A percentile compares a stretch with the other conserved stretches of the same genome.
Conservation (phyloP, 2,113 vertebrate species). For the Antennarius striatus region DNA sequence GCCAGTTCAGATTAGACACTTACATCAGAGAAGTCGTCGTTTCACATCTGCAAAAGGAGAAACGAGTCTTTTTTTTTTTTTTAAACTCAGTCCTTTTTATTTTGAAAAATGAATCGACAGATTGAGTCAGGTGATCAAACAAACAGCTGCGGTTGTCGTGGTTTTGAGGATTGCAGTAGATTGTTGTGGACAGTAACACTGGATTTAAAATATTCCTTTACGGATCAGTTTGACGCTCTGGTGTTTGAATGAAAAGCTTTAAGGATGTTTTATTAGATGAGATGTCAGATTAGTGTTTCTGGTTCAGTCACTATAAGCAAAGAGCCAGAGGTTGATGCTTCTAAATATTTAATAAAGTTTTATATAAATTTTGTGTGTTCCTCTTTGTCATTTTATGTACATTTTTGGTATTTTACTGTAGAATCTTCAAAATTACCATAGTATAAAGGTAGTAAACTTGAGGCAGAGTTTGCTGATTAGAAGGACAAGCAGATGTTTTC, state of each 20-base stretch:
- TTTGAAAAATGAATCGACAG: background rate
- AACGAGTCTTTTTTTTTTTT: too few relatives aligned
- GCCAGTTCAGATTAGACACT: too few relatives aligned
- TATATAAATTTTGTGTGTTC: constrained; percentile 24
- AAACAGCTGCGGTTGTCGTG: background rate
- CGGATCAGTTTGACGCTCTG: background rate
- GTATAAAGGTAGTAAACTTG: too few relatives aligned
- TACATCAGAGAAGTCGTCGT: too few relatives aligned
- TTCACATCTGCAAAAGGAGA: too few relatives aligned
- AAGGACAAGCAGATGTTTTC: too few relatives aligned
- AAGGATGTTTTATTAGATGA: background rate
- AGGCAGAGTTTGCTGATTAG: too few relatives aligned
- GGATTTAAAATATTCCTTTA: background rate
- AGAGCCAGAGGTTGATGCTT: constrained; percentile 11
- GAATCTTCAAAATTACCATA: too few relatives aligned
- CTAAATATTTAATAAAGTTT: constrained; percentile 49
- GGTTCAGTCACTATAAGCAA: background rate
- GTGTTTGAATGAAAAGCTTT: background rate
- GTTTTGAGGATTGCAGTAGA: background rate
- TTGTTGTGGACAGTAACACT: background rate
- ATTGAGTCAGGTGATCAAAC: background rate
- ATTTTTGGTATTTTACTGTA: too few relatives aligned
- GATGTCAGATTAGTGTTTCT: too few relatives aligned
- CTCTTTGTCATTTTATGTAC: background rate
- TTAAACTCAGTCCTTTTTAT: too few relatives aligned